Base-by-base conservation (phyloP, 1,140 invertebrate species). In the Scaptomyza pallida region DNA sequence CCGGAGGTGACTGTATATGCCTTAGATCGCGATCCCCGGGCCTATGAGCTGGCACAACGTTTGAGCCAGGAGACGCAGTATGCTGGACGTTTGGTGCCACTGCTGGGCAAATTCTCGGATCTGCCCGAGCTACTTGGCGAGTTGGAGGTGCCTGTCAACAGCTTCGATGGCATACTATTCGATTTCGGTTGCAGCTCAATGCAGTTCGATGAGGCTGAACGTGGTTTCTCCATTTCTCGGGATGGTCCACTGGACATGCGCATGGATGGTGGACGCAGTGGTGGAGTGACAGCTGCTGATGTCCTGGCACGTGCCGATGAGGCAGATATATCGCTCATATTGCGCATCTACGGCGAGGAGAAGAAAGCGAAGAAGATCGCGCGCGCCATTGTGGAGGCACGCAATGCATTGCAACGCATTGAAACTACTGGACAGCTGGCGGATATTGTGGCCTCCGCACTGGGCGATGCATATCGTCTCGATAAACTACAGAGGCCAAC, bases 131-230 rank as follows among this genome's bases (percentile, higher is more conserved):
- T 98, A 15, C 91, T 99, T 6, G 90, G 92, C 75, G 65, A 92
- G 9, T 80, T 94, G 23, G 92, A 93, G 30, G 90, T 97, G 8
- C 82, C 86, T 30, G 92, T 92, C 59, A 94, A 94, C 61, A 94
- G 93, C 21, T 93, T 99, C 19, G 97, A 99, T 93, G 96, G 96
- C 0, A 94, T 98, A 71, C 89, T 99, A 12, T 97, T 98, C 93
- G 98, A 99, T 93, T 95, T 97, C 91, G 98, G 98, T n/a, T 97
- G 96, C 90, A 99, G 98, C 3, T 98, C 97, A 1, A 98, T 99
- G 97, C 98, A 99, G 92, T 95, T 98, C 90, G 96, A 98, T 86
- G 93, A 93, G 78, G 92, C 94, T 2, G 92, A 93, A 13, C 93
- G 98, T 89, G 98, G 98, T 4, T 99, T 99, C 92, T 94, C 96